Conservation (phyloP, 2,113 vertebrate genomes). For the Psettodes erumei region DNA sequence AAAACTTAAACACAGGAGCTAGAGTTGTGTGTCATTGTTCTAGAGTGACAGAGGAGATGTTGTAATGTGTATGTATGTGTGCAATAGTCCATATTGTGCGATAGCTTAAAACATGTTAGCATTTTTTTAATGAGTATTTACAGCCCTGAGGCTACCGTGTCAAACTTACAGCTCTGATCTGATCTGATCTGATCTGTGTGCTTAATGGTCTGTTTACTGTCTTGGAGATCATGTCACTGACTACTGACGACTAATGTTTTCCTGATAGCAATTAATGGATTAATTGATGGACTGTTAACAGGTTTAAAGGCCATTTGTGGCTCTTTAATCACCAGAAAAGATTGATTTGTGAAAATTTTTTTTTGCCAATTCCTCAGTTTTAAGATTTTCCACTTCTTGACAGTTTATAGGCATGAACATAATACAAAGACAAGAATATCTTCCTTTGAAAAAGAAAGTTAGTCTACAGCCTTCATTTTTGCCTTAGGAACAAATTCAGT, state of each 20-base stretch:
- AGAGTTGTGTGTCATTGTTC: conserved; percentile 42
- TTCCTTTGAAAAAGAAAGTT: no score
- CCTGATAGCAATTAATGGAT: no score
- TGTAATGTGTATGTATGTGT: conserved; percentile 17
- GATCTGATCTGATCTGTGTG: conserved; percentile 10
- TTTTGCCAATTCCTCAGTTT: neutral
- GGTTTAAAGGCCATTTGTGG: no score
- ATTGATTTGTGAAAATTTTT: no score
- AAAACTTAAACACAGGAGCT: conserved; percentile 27
- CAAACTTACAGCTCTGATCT: conserved; percentile 12
- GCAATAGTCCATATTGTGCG: neutral
- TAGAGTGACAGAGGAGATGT: conserved; percentile 27
- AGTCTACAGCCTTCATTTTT: no score
- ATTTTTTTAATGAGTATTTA: conserved; percentile 22
- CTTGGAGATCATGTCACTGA: conserved; percentile 15
- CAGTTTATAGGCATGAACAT: neutral
- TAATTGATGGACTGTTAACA: no score
- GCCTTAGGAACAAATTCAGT: neutral
- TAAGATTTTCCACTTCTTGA: no score
- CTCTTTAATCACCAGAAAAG: no score
- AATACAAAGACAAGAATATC: neutral
- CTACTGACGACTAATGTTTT: neutral
- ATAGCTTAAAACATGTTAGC: neutral
- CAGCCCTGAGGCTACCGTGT: conserved; percentile 2
- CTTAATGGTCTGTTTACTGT: conserved; percentile 28